A percentile compares a stretch with the other conserved stretches of the same genome.
phyloP scores from a whole-genome alignment of 2,888 invertebrate genomes.

The Amiota mariae region DNA sequence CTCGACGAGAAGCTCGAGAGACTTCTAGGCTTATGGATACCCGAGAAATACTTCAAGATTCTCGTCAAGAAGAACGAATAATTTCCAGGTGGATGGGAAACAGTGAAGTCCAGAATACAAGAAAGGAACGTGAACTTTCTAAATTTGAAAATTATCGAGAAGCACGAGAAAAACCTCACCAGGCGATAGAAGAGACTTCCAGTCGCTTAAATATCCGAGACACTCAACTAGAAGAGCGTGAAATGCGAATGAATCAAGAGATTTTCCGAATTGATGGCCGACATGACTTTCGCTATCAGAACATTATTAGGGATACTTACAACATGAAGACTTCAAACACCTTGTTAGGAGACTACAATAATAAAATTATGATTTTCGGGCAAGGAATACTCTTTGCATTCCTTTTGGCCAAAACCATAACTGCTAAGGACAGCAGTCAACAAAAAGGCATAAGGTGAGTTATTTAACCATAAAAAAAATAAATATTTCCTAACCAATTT shows the following conservation, averaged over 20 bases:
- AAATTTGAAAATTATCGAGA: neutral
- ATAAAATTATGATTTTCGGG: neutral
- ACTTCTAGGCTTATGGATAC: no score
- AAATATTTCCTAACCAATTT: neutral
- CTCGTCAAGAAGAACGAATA: neutral
- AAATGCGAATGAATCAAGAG: no score
- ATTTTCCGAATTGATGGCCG: no score
- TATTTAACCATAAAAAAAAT: neutral
- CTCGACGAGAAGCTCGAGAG: neutral
- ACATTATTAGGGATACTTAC: no score
- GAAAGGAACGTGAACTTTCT: neutral
- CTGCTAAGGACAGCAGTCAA: neutral
- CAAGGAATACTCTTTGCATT: conserved; percentile 3
- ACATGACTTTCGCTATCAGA: no score
- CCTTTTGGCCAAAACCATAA: conserved; percentile 3
- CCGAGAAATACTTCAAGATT: no score
- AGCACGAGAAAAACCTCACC: neutral
- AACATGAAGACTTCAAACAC: no score
- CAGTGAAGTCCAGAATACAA: neutral
- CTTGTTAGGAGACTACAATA: no score
- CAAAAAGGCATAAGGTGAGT: neutral
- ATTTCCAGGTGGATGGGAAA: neutral
- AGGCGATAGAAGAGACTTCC: neutral
- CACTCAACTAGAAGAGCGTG: no score
- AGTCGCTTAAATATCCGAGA: neutral